Conservation (phyloP, 2,888 invertebrate genomes). For the Teinopalpus imperialis region DNA sequence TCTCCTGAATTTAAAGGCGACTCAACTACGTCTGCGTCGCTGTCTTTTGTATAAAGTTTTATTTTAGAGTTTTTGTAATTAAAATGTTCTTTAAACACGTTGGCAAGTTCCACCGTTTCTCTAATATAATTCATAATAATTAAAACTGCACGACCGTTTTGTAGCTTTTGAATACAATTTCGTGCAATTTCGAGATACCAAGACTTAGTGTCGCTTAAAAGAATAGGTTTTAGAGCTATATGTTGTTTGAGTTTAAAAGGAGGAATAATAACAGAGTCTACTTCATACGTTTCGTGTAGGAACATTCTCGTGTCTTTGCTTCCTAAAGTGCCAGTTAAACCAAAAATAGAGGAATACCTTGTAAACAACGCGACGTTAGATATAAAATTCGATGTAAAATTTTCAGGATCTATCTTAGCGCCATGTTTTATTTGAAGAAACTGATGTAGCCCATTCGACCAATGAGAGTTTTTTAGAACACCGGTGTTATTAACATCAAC, state of each 20-base stretch:
- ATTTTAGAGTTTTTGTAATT: slow-evolving; percentile 23
- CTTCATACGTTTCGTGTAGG: slow-evolving; percentile 24
- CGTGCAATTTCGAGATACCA: slow-evolving; percentile 25
- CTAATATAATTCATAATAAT: slow-evolving; percentile 27
- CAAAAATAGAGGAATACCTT: slow-evolving; percentile 25
- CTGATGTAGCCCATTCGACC: slow-evolving; percentile 29
- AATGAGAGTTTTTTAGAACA: slow-evolving; percentile 23
- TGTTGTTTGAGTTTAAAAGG: slow-evolving; percentile 30
- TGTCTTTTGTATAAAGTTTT: slow-evolving; percentile 25
- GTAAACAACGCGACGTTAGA: slow-evolving; percentile 28
- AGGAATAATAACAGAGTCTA: slow-evolving; percentile 27
- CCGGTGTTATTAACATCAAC: slow-evolving; percentile 30
- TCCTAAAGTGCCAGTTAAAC: slow-evolving; percentile 30
- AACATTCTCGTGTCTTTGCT: slow-evolving; percentile 18
- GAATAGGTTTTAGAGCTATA: slow-evolving; percentile 13
- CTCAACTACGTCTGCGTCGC: slow-evolving; percentile 20
- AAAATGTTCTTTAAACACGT: slow-evolving; percentile 13
- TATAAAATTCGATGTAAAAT: slow-evolving; percentile 29
- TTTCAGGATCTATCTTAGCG: slow-evolving; percentile 25
- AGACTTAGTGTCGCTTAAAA: slow-evolving; percentile 1
- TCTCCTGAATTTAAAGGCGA: slow-evolving; percentile 23
- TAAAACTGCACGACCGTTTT: slow-evolving; percentile 22
- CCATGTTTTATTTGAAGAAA: slow-evolving; percentile 31
- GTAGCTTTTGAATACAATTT: slow-evolving; percentile 25
- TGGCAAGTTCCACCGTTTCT: slow-evolving; percentile 23